Conservation (phyloP, 2,113 vertebrate genomes). For the Alligator mississippiensis region DNA sequence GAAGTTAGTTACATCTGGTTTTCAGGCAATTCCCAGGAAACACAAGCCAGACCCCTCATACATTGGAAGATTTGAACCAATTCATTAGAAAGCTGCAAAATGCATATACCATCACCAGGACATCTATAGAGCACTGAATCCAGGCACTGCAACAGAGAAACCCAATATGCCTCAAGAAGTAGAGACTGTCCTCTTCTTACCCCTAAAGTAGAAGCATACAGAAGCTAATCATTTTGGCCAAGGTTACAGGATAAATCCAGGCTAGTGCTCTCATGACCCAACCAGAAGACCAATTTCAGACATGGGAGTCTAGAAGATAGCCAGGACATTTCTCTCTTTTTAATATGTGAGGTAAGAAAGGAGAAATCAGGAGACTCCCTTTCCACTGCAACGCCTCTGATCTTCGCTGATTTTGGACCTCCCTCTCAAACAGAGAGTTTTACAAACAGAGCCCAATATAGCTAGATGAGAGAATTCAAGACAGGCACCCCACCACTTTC, state of each 20-base stretch:
- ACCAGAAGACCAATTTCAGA: not conserved
- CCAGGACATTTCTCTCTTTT: not conserved
- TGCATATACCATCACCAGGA: not conserved
- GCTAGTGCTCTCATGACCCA: not conserved
- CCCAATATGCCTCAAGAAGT: not conserved
- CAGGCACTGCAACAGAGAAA: not conserved
- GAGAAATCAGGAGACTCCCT: not conserved
- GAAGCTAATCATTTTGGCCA: not conserved
- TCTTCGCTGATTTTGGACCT: not conserved
- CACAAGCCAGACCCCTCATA: not conserved
- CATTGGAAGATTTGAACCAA: not conserved
- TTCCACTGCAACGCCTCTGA: slow-evolving; percentile 36
- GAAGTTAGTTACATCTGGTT: not conserved
- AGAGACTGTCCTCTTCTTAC: not conserved
- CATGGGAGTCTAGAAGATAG: not conserved
- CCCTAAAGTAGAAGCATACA: slow-evolving; percentile 34
- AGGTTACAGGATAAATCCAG: not conserved
- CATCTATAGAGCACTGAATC: not conserved
- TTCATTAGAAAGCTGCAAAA: not conserved
- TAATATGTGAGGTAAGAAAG: not conserved
- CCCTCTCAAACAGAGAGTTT: slow-evolving; percentile 5
- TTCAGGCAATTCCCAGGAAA: not conserved
- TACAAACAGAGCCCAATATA: not conserved
- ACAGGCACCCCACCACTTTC: not conserved
- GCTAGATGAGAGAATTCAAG: slow-evolving; percentile 9